A percentile compares a stretch with the other conserved stretches of the same genome.
Conservation (phyloP, 2,113 vertebrate genomes). For the Aptenodytes forsteri region DNA sequence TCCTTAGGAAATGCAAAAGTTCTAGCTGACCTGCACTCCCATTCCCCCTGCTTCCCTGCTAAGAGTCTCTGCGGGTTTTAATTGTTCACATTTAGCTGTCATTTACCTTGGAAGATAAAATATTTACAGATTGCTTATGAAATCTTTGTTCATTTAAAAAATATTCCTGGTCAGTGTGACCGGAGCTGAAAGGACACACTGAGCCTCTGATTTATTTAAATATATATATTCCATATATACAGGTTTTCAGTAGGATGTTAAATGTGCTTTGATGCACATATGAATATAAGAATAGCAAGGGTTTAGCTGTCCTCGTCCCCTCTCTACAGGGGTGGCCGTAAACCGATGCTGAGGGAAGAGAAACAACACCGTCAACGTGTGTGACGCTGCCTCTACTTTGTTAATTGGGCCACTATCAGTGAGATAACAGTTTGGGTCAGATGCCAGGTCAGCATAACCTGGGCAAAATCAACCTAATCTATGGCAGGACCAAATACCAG, state of each 20-base stretch:
- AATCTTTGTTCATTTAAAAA: slow-evolving; percentile 44
- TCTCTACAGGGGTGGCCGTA: background rate
- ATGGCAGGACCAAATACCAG: background rate
- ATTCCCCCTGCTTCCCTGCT: background rate
- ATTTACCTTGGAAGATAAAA: slow-evolving; percentile 59
- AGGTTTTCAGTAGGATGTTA: background rate
- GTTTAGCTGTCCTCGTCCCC: background rate
- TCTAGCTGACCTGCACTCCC: slow-evolving; percentile 9
- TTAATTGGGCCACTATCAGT: background rate
- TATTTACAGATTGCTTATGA: slow-evolving; percentile 60
- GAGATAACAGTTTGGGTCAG: slow-evolving; percentile 22
- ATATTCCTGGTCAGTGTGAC: slow-evolving; percentile 57
- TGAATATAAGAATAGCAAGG: background rate
- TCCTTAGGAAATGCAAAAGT: background rate
- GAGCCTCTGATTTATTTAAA: background rate
- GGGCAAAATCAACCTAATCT: slow-evolving; percentile 19
- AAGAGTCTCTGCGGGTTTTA: background rate
- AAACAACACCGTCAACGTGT: background rate
- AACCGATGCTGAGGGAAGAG: background rate
- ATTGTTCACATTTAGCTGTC: background rate
- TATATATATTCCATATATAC: background rate
- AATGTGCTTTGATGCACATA: background rate
- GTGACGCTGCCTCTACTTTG: background rate
- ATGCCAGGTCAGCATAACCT: slow-evolving; percentile 63
- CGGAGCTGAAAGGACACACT: background rate